Base-by-base conservation (phyloP, 2,113 vertebrate genomes). In the Ciconia maguari region DNA sequence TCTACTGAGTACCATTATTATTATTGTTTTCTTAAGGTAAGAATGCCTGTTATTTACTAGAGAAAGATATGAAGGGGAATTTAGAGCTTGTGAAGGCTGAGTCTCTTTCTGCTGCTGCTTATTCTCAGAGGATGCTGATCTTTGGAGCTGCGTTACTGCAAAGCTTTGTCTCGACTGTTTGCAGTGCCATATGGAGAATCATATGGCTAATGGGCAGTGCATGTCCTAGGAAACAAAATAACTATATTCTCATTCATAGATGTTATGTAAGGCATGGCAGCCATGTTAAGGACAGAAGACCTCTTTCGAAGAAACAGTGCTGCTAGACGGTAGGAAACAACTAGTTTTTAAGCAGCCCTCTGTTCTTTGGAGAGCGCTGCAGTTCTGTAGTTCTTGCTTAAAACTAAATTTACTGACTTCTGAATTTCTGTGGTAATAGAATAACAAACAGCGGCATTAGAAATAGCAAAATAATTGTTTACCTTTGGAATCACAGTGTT, bases 251-350 rank as follows among this genome's bases (percentile, higher is more conserved):
- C 93, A 88, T 95, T 95, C 87, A 84, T 58, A 84, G 85, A 3
- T 49, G 87, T 97, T 97, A 96, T 86, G 81, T 96, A 96, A 96
- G 96, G 74, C 93, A 90, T 77, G 91, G 96, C 95, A 96, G 96
- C 96, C 96, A 96, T 97, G 87, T 96, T 96, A 94, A 81, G 52
- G 91, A 70, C 75, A 68, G 91, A 44, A 92, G 76, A 86, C 79
- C 89, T 90, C 90, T 95, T 94, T 91, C 86, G 92, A 96, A 95
- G 93, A 92, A 96, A 90, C 69, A 8, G 54, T 76, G 44, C 93
- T 94, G 80, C 58, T 93, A 29, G 87, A 61, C 26, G 8, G 42
- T n/a, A 69, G 91, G 83, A 83, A 95, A 69, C 48, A 66, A 38
- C 16, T 71, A 46, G 34, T 38, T 86, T 82, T 89, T 64, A 52